Conservation (phyloP, 53 echinoderm and acorn worm species). For the Patiria pectinifera region DNA sequence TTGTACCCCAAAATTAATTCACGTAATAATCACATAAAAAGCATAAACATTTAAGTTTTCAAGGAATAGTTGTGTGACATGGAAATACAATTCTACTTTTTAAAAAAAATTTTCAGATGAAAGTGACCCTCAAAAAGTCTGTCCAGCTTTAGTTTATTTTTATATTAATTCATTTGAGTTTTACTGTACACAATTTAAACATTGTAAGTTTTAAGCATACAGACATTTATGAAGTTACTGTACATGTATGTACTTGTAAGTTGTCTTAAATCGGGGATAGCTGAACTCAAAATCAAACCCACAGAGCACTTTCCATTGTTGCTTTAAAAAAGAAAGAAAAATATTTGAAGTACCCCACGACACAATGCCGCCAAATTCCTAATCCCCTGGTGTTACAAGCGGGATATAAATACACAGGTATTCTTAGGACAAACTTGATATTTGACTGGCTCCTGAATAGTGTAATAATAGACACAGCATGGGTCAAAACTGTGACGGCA, state of each 20-base stretch:
- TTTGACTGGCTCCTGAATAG: conserved; percentile 36
- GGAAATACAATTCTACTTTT: too few species aligned
- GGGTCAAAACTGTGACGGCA: neutral
- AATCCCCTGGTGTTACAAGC: conserved; percentile 44
- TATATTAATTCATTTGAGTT: too few species aligned
- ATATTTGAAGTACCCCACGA: conserved; percentile 11
- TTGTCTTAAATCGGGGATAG: neutral
- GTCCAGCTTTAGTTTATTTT: too few species aligned
- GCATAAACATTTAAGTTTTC: too few species aligned
- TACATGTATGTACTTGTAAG: too few species aligned
- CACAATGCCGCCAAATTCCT: conserved; percentile 9
- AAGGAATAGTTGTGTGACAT: too few species aligned
- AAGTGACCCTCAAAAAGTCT: too few species aligned
- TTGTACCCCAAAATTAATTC: too few species aligned
- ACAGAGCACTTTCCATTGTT: neutral
- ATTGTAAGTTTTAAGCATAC: neutral
- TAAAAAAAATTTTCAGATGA: too few species aligned
- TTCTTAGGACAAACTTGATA: conserved; percentile 36
- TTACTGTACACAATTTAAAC: too few species aligned
- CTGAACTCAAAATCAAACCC: neutral
- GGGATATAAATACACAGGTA: conserved; percentile 5
- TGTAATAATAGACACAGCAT: conserved; percentile 44
- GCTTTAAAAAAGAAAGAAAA: neutral
- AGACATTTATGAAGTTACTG: neutral
- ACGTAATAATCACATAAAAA: too few species aligned